Evolutionary conservation across 2,797 vertebrate genomes (phyloP), one percentile per base, ranked within the genome.

Genomic region (Dipus sagitta): DNA sequence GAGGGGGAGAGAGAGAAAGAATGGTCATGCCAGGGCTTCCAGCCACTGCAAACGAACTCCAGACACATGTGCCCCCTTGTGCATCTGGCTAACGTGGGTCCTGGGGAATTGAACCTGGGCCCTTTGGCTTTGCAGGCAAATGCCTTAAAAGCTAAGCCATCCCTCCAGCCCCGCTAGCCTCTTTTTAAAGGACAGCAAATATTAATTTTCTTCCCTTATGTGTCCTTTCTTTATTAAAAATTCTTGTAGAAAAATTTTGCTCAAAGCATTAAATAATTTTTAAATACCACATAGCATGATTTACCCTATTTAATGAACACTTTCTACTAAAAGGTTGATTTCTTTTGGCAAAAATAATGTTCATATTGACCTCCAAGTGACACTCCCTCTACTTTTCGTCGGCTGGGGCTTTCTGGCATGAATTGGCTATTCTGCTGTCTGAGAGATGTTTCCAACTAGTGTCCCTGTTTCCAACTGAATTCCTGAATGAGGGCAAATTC

Each of bases 401-500:
- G 85, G 3, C 12, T 18, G 32, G 28, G 58, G 32, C 15, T 52
- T 78, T 65, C 76, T 64, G 84, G 67, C 67, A 88, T 32, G 47
- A 83, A 83, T 78, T 93, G 68, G 68, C 74, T 96, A 89, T 79
- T 23, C 52, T 4, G 6, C 47, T 85, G 28, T 60, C 18, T 76
- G 81, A 10, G 28, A 79, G 60, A 93, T n/a, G 14, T 12, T 78
- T 74, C 71, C 68, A 20, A 67, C 30, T 58, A 12, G 42, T 6
- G 32, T 28, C n/a, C 42, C 24, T 34, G 42, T 67, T 54, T 88
- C 38, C 30, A 52, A 60, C 86, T 85, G 87, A 78, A 71, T 91
- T 92, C 72, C 38, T 91, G 78, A 93, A 68, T 42, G 54, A 85
- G 68, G 58, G 76, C 62, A 76, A 68, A 93, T 93, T 96, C 83